phyloP scores from a whole-genome alignment of 2,113 vertebrate species.

The Nyctibius bracteatus region DNA sequence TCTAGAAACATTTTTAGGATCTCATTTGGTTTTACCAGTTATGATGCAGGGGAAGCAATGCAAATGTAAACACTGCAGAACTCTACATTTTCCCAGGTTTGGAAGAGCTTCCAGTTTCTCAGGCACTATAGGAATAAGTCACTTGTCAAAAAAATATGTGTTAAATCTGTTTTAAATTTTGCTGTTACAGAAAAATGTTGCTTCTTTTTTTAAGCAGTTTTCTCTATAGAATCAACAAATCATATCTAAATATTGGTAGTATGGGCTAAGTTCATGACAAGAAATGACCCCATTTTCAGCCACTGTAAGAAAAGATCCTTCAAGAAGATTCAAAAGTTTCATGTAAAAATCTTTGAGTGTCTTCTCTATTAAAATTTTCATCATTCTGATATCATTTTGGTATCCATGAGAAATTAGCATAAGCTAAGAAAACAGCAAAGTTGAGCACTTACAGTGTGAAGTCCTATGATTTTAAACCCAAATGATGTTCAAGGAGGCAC shows the following conservation, averaged over 20 bases:
- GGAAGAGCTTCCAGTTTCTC: background rate
- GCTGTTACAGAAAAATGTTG: background rate
- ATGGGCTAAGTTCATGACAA: background rate
- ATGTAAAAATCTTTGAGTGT: background rate
- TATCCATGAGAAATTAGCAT: background rate
- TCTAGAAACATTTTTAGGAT: background rate
- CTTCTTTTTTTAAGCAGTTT: background rate
- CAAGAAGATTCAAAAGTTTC: background rate
- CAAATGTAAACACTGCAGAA: background rate
- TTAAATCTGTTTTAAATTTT: background rate
- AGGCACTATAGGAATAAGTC: background rate
- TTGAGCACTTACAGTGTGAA: background rate
- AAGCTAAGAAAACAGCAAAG: background rate
- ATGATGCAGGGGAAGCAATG: background rate
- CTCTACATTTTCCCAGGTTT: background rate
- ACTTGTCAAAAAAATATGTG: background rate
- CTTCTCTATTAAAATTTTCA: background rate
- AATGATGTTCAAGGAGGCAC: background rate
- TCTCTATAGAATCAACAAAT: background rate
- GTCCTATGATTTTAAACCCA: background rate
- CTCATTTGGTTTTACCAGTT: background rate
- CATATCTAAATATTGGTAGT: background rate
- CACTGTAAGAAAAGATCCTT: background rate
- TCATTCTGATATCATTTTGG: background rate
- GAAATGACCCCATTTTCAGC: background rate